Percentiles rank a stretch among this genome's conserved stretches.
phyloP scores from a whole-genome alignment of 2,797 vertebrate species.

The Mus spretus region DNA sequence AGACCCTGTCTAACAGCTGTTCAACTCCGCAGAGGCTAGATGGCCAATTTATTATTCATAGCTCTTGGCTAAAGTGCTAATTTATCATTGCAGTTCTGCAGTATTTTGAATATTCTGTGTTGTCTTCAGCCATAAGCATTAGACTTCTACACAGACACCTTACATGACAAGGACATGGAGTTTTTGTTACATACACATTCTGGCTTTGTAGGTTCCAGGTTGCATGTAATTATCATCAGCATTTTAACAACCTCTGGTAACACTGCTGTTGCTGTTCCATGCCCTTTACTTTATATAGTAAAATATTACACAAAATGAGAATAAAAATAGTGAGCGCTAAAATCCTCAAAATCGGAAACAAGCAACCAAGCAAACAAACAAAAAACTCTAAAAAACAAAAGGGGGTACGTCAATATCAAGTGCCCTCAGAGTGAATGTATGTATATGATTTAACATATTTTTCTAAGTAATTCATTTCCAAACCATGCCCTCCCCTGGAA shows the following conservation, averaged over 20 bases:
- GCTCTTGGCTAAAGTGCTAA: conserved; percentile 38
- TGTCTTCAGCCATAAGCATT: not conserved
- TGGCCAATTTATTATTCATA: conserved; percentile 33
- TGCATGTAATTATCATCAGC: not conserved
- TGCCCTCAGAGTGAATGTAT: not conserved
- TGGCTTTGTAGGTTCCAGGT: not conserved
- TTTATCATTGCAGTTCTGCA: not conserved
- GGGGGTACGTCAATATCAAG: not conserved
- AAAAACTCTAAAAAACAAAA: not conserved
- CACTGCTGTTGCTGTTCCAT: not conserved
- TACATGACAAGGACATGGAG: too few species aligned
- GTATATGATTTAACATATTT: not conserved
- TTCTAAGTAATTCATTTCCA: not conserved
- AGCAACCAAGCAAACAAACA: not conserved
- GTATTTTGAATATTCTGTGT: not conserved
- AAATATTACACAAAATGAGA: not conserved
- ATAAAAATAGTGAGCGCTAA: not conserved
- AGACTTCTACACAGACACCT: not conserved
- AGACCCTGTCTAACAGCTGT: not conserved
- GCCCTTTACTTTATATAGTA: not conserved
- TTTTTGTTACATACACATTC: not conserved
- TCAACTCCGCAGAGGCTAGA: conserved; percentile 1
- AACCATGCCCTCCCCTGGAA: not conserved
- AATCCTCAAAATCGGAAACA: conserved; percentile 21
- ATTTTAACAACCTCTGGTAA: not conserved